Evolutionary conservation across 2,888 invertebrate genomes (phyloP), one percentile per base, ranked within the genome.

Genomic region (Andrena haemorrhoa): DNA sequence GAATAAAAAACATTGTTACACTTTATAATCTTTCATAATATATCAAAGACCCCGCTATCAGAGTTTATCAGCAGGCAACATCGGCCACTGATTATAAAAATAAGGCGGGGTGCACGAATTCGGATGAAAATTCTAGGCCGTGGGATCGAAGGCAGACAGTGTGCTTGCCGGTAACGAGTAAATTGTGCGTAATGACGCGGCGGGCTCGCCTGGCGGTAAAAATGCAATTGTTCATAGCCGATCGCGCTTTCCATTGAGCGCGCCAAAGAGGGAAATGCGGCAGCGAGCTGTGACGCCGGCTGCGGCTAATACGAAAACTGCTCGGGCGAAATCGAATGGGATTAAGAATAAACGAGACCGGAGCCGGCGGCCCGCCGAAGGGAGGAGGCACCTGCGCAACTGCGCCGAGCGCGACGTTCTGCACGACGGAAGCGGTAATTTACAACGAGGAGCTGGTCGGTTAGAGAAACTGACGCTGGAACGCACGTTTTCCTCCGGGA

Each of bases 221-320:
- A 64, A 76, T 47, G 20, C 20, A 73, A 76, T 35, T 35, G 56
- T 76, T 64, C 63, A 72, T 56, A 63, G 23, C 64, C 33, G 63
- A 76, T 76, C 31, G 75, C 75, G 66, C 75, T 74, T 74, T 66
- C 51, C 20, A 60, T 65, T 16, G 20, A 12, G 1, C 12, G 29
- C 41, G 26, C 23, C 16, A 64, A 41, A 35, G 64, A 64, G 35
- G 51, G 23, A 75, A 64, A 69, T 51, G 72, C 33, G 29, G 31
- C 68, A 26, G 23, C 12, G 23, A 23, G 16, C 64, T 64, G 64
- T 64, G 41, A 64, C 64, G 23, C 23, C 64, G 31, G 10, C 41
- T 12, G 35, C 10, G 12, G 12, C n/a, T 8, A 72, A 20, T 12
- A 12, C 12, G 7, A 33, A 53, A 35, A 64, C 35, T 23, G 5